phyloP scores from a whole-genome alignment of 1,140 invertebrate species.

The Charaxes varanes region DNA sequence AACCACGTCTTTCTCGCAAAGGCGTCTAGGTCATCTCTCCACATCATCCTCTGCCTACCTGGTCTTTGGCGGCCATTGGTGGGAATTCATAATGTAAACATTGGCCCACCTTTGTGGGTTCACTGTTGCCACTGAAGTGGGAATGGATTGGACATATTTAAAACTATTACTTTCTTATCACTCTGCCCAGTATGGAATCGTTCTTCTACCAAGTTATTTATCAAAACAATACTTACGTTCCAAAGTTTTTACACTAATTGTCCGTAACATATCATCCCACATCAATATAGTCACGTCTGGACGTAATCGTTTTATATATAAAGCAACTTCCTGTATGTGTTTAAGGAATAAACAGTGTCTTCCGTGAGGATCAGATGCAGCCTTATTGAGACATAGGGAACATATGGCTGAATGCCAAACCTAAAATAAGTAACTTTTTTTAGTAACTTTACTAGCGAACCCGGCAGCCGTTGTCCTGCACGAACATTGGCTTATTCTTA shows the following conservation, averaged over 20 bases:
- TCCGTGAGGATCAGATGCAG: constrained; percentile 61
- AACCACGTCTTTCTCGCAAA: too few species aligned
- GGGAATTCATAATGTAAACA: too few species aligned
- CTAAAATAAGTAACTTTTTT: constrained; percentile 55
- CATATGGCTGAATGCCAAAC: constrained; percentile 86
- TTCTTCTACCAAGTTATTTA: constrained; percentile 79
- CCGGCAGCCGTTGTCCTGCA: too few species aligned
- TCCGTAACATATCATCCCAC: constrained; percentile 97
- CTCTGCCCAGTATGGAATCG: neutral
- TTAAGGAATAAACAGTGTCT: constrained; percentile 78
- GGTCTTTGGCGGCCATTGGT: too few species aligned
- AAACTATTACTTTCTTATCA: too few species aligned
- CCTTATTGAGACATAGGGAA: constrained; percentile 78
- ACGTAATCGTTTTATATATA: constrained; percentile 79
- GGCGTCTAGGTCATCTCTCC: too few species aligned
- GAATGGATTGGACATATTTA: too few species aligned
- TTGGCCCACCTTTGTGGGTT: too few species aligned
- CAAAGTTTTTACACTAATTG: constrained; percentile 80
- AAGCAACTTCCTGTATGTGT: constrained; percentile 81
- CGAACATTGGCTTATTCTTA: too few species aligned
- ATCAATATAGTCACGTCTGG: constrained; percentile 86
- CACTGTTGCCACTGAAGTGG: too few species aligned
- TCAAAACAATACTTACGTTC: constrained; percentile 70
- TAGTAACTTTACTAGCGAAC: too few species aligned
- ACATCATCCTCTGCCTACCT: too few species aligned